Evolutionary conservation across 2,888 invertebrate species (phyloP).

Genomic region (Melipona bicolor): DNA sequence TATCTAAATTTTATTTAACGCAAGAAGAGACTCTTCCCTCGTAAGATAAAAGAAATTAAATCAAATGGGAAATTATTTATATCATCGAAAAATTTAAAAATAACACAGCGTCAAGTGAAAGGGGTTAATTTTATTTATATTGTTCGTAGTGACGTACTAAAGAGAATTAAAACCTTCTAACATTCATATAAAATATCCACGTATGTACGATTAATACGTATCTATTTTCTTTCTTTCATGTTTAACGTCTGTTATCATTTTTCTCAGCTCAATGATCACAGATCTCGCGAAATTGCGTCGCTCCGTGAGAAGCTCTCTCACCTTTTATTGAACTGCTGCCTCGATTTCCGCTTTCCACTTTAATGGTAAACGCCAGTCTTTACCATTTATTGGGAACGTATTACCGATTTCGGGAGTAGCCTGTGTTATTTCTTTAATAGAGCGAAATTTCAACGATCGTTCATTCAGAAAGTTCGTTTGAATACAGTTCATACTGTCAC

Average conservation of each 20-base stretch:
- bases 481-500: not conserved
- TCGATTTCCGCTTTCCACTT: constrained; percentile 2
- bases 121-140: too few relatives aligned
- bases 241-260: not conserved
- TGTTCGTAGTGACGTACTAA: too few relatives aligned
- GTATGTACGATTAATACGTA: not conserved
- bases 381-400: constrained; percentile 14
- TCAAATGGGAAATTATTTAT: too few relatives aligned
- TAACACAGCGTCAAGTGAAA: too few relatives aligned
- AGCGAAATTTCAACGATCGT: not conserved
- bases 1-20: too few relatives aligned
- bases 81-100: too few relatives aligned
- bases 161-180: not conserved
- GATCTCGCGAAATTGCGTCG: not conserved
- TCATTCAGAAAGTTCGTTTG: constrained; percentile 15
- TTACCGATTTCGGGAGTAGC: not conserved
- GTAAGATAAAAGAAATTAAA: too few relatives aligned
- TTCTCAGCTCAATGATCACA: not conserved
- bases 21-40: too few relatives aligned
- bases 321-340: constrained; percentile 4
- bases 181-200: not conserved
- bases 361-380: constrained; percentile 1
- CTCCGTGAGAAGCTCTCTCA: not conserved
- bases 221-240: not conserved
- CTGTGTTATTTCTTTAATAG: not conserved